Evolutionary conservation across 2,113 vertebrate species (phyloP).

Genomic region (Crotalus helleri): DNA sequence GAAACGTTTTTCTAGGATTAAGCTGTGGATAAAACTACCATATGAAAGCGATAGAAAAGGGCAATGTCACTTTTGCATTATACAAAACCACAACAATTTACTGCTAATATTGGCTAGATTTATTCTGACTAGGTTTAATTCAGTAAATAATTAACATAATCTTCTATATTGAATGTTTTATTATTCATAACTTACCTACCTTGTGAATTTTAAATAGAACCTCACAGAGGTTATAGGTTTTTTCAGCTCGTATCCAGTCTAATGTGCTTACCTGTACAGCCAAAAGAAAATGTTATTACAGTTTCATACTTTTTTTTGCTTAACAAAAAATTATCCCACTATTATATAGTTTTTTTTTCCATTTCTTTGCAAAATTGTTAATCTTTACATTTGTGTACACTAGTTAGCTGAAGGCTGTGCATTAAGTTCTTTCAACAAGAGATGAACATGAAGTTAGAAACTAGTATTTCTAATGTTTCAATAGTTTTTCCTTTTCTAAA

Average conservation of each 20-base stretch:
- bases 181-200: slow-evolving; percentile 64
- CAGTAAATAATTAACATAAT: background rate
- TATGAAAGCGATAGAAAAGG: background rate
- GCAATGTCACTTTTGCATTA: background rate
- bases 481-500: background rate
- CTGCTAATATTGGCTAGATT: background rate
- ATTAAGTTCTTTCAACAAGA: background rate
- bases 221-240: slow-evolving; percentile 92
- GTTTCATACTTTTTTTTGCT: background rate
- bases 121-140: background rate
- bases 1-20: background rate
- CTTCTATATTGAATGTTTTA: background rate
- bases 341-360: background rate
- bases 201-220: slow-evolving; percentile 94
- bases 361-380: background rate
- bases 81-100: background rate
- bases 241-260: slow-evolving; percentile 88
- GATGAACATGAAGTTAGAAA: background rate
- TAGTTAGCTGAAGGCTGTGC: background rate
- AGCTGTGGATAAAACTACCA: background rate
- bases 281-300: slow-evolving; percentile 37
- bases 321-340: background rate
- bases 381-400: background rate
- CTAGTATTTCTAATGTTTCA: background rate
- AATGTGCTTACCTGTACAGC: slow-evolving; percentile 77